Conservation (phyloP, 2,888 invertebrate genomes). For the Lochmaea capreae region DNA sequence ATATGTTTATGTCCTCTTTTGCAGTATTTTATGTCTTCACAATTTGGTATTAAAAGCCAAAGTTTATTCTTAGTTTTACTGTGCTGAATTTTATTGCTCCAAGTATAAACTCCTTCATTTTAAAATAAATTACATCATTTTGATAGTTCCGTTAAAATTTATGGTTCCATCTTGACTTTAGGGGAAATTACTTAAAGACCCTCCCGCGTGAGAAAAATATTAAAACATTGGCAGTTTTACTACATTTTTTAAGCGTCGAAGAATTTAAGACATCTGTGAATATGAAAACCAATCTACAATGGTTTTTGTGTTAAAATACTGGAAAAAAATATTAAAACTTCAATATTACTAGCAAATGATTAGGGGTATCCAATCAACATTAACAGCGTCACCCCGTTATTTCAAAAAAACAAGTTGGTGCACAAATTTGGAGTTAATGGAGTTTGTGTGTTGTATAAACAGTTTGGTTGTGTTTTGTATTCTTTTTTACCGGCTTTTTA, state of each 20-base stretch:
- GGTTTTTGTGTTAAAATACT: background rate
- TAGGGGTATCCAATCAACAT: no score
- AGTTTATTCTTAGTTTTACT: constrained; percentile 17
- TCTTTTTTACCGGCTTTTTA: no score
- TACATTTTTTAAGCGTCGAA: background rate
- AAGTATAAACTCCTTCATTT: constrained; percentile 12
- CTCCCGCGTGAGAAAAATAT: background rate
- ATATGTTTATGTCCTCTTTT: constrained; percentile 1
- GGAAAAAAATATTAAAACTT: no score
- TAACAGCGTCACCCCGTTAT: no score
- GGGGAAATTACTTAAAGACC: background rate
- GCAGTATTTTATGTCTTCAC: constrained; percentile 11
- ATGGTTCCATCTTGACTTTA: background rate
- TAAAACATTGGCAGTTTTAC: background rate
- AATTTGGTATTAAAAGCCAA: constrained; percentile 1
- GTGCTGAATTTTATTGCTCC: constrained; percentile 11
- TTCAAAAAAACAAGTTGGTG: no score
- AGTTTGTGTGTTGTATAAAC: no score
- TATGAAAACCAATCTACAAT: no score
- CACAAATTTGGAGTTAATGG: no score
- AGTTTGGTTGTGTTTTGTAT: no score
- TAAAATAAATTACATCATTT: constrained; percentile 12
- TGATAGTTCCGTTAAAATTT: constrained; percentile 10
- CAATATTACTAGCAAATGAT: no score
- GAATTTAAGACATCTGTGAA: background rate